Conservation (phyloP, 2,888 invertebrate genomes). For the Polydrusus cervinus region DNA sequence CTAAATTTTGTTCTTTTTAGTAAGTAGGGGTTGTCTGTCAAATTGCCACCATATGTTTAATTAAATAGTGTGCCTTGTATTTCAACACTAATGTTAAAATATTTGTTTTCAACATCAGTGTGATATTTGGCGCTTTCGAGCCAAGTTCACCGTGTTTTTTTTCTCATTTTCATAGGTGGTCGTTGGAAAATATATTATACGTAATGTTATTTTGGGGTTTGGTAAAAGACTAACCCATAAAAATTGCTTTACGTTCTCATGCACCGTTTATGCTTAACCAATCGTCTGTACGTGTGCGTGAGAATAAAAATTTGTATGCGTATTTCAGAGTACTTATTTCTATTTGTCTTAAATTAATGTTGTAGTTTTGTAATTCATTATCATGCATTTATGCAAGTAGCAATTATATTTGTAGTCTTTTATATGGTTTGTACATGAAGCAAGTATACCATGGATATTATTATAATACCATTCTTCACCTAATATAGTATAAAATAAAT, state of each 20-base stretch:
- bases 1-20: too few relatives aligned
- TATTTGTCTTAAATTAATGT: constrained; percentile 38
- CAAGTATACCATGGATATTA: constrained; percentile 1
- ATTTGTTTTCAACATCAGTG: too few relatives aligned
- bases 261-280: constrained; percentile 36
- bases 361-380: constrained; percentile 28
- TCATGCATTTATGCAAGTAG: constrained; percentile 28
- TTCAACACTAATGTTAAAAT: too few relatives aligned
- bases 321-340: constrained; percentile 28
- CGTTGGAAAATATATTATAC: too few relatives aligned
- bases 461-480: neutral
- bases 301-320: constrained; percentile 31
- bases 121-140: too few relatives aligned
- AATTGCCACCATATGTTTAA: too few relatives aligned
- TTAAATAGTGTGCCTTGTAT: too few relatives aligned
- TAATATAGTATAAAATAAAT: constrained; percentile 1
- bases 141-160: too few relatives aligned
- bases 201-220: neutral
- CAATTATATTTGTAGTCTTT: constrained; percentile 4
- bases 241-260: constrained; percentile 35
- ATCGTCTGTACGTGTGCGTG: constrained; percentile 33
- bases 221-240: neutral
- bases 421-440: constrained; percentile 10
- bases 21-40: too few relatives aligned
- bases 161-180: too few relatives aligned